These are phyloP conservation scores for Zeus faber DNA, from an alignment of 2,113 vertebrate genomes.

Conservation along the genomic window DNA sequence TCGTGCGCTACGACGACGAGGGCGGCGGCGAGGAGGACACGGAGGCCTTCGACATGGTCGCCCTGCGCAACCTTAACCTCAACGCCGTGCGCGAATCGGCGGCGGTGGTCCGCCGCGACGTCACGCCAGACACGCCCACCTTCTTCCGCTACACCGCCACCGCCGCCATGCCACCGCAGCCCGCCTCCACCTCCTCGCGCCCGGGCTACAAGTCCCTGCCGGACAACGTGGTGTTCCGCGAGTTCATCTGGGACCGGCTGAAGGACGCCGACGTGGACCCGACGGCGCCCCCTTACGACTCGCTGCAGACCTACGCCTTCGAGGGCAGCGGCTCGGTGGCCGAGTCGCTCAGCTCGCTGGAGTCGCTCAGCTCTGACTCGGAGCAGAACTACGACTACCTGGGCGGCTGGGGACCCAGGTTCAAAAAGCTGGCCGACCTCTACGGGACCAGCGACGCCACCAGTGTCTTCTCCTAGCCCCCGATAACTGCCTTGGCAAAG, in stretches of 20 bases:
- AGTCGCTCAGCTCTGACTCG: constrained; percentile 92
- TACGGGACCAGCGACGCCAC: constrained; percentile 84
- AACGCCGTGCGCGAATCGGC: constrained; percentile 71
- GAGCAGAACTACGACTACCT: constrained; percentile 98
- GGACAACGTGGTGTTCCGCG: constrained; percentile 92
- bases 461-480: constrained; percentile 86
- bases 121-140: constrained; percentile 90
- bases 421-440: constrained; percentile 95
- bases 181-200: constrained; percentile 64
- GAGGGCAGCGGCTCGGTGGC: constrained; percentile 92
- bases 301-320: constrained; percentile 93
- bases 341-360: constrained; percentile 91
- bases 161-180: constrained; percentile 18
- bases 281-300: constrained; percentile 90
- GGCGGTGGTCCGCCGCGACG: constrained; percentile 82
- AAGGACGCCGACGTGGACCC: constrained; percentile 91
- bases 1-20: constrained; percentile 94
- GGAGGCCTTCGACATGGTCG: constrained; percentile 94
- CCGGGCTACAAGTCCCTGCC: constrained; percentile 85
- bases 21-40: constrained; percentile 97
- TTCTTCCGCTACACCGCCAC: constrained; percentile 79
- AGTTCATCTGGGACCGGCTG: constrained; percentile 96
- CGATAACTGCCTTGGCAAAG: too few species aligned
- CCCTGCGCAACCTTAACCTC: constrained; percentile 92
- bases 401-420: constrained; percentile 94